Base-by-base conservation (phyloP, 2,113 vertebrate genomes). In the Siphamia tubifer region DNA sequence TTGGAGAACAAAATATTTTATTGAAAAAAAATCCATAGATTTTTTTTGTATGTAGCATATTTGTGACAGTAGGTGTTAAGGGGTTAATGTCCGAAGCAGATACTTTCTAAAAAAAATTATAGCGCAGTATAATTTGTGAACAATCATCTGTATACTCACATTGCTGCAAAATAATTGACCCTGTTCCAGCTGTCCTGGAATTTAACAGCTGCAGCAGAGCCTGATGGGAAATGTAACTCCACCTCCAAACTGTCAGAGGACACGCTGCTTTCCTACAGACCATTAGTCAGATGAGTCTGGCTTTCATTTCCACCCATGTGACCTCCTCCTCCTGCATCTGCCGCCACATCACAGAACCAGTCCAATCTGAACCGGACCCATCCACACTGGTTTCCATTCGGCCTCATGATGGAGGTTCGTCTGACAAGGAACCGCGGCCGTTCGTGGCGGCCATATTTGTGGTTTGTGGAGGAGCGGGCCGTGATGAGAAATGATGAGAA, bases 391-490 rank as follows among this genome's bases (percentile, higher is more conserved):
- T 11, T 28, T 7, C 1, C 23, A 7, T 5, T 11, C 8, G 1
- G 21, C 20, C 1, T 13, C 5, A n/a, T 12, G 35, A 35, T 13
- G 9, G 51, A 47, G 51, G 23, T 6, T 3, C 0, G 28, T 34
- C 8, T 15, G 23, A 24, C 11, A 5, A 38, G 21, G 25, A 20
- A 10, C 16, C 31, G 15, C 17, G 6, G 4, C 23, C 2, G 16
- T 17, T 15, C 11, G 5, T 12, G 40, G 51, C 30, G 1, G 32
- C 62, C 31, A 84, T 79, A 63, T 40, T 32, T 85, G 78, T 76
- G 82, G 82, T 70, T 62, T 73, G 38, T 66, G 74, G 57, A 68
- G 56, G 51, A 68, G 23, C 45, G 32, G 61, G 53, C 15, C 6
- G 13, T 11, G 53, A 57, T 12, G 53, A 80, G 51, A 43, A 65